Evolutionary conservation across 2,797 vertebrate species (phyloP).

Genomic region (Galaxias olidus): DNA sequence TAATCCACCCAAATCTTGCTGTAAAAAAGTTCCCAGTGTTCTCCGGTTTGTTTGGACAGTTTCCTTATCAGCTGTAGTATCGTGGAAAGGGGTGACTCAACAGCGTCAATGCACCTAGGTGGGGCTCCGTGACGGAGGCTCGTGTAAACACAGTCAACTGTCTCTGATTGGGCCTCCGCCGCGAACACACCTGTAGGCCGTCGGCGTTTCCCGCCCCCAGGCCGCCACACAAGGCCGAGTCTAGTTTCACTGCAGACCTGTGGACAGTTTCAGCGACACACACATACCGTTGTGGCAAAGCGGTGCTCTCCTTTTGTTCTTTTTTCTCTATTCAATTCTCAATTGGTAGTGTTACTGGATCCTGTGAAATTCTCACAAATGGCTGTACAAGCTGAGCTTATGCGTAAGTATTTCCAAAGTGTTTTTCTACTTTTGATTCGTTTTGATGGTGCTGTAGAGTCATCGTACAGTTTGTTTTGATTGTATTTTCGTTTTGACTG

Average conservation of each 20-base stretch:
- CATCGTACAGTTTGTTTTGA: not conserved
- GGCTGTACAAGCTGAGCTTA: slow-evolving; percentile 53
- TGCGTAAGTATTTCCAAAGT: slow-evolving; percentile 50
- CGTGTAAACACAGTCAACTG: slow-evolving; percentile 38
- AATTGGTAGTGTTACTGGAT: not conserved
- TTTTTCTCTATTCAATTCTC: not conserved
- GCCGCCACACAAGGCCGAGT: slow-evolving; percentile 33
- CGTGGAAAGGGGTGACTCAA: slow-evolving; percentile 46
- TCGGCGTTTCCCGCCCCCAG: not conserved
- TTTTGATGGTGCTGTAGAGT: not conserved
- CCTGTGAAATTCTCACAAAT: slow-evolving; percentile 38
- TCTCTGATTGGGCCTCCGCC: slow-evolving; percentile 51
- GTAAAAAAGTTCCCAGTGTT: not conserved
- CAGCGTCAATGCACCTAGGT: not conserved
- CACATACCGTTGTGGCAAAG: not conserved
- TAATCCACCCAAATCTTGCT: not conserved
- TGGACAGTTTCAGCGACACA: not conserved
- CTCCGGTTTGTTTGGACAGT: not conserved
- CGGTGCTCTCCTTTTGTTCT: slow-evolving; percentile 14
- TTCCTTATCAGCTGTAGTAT: slow-evolving; percentile 25
- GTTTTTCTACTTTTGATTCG: not conserved
- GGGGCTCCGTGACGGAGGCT: slow-evolving; percentile 36
- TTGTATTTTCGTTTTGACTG: no score
- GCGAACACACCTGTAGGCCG: slow-evolving; percentile 55
- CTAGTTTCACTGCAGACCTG: slow-evolving; percentile 39